phyloP scores from a whole-genome alignment of 35 echinoderm and acorn worm genomes.

The Apostichopus parvimensis region DNA sequence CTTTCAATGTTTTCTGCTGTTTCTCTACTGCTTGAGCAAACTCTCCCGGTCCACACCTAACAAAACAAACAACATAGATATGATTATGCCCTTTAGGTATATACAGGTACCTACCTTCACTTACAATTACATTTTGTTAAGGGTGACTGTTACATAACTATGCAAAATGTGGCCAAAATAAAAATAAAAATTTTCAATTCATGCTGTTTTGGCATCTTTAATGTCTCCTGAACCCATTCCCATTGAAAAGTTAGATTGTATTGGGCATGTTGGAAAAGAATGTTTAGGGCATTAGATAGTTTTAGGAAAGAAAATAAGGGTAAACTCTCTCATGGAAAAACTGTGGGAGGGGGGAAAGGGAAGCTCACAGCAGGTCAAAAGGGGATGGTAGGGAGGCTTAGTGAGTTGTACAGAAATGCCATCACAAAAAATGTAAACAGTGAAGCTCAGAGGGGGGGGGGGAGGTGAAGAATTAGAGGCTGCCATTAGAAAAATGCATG shows the following conservation, averaged over 20 bases:
- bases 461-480: not conserved
- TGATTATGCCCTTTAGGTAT: too few relatives aligned
- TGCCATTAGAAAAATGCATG: not conserved
- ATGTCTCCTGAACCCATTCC: too few relatives aligned
- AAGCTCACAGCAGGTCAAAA: constrained; percentile 26
- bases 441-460: not conserved
- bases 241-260: not conserved
- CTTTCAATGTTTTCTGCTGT: constrained; percentile 87
- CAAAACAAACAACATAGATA: not conserved
- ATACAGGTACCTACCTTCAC: too few relatives aligned
- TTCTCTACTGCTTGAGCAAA: constrained; percentile 76
- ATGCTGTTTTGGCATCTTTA: too few relatives aligned
- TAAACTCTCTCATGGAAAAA: too few relatives aligned
- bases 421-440: constrained; percentile 47
- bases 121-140: too few relatives aligned
- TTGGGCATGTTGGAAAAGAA: not conserved
- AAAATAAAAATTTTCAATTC: too few relatives aligned
- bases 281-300: too few relatives aligned
- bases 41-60: constrained; percentile 79
- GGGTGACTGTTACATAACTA: too few relatives aligned
- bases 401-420: constrained; percentile 51
- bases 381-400: constrained; percentile 6
- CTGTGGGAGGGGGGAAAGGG: too few relatives aligned
- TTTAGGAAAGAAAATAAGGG: too few relatives aligned
- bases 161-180: too few relatives aligned